Evolutionary conservation across 2,888 invertebrate genomes (phyloP).

Genomic region (Dasypogon diadema): DNA sequence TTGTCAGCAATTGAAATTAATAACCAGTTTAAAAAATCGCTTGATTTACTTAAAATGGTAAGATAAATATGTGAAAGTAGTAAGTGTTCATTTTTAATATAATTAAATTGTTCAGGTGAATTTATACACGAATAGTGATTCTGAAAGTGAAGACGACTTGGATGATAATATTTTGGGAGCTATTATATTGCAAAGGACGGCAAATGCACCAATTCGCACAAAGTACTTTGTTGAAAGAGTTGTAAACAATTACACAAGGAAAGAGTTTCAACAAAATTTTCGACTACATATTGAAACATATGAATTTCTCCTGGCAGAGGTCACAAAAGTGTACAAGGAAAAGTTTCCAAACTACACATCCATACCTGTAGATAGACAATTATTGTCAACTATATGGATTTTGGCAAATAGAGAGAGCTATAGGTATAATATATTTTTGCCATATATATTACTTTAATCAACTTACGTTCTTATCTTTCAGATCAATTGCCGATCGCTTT

Average conservation of each 20-base stretch:
- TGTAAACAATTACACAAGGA: neutral
- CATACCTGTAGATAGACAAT: neutral
- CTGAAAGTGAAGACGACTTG: neutral
- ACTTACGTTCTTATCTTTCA: neutral
- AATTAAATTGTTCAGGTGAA: no score
- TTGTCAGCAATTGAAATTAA: no score
- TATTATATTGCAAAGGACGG: neutral
- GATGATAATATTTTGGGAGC: neutral
- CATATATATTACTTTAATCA: neutral
- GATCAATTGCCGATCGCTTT: constrained; percentile 3
- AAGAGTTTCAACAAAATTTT: constrained; percentile 12
- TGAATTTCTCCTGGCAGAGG: neutral
- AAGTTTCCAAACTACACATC: neutral
- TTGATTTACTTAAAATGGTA: no score
- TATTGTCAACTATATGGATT: constrained; percentile 12
- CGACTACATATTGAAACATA: neutral
- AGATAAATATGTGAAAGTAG: no score
- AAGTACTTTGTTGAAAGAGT: constrained; percentile 3
- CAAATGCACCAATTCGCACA: neutral
- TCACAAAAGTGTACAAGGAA: neutral
- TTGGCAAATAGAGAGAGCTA: constrained; percentile 3
- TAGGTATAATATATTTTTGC: neutral
- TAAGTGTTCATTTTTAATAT: no score
- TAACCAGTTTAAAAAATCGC: no score
- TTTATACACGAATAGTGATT: neutral